Evolutionary conservation across 1,140 invertebrate species (phyloP), one percentile per base, ranked within the genome.

Genomic region (Eumaeus atala): DNA sequence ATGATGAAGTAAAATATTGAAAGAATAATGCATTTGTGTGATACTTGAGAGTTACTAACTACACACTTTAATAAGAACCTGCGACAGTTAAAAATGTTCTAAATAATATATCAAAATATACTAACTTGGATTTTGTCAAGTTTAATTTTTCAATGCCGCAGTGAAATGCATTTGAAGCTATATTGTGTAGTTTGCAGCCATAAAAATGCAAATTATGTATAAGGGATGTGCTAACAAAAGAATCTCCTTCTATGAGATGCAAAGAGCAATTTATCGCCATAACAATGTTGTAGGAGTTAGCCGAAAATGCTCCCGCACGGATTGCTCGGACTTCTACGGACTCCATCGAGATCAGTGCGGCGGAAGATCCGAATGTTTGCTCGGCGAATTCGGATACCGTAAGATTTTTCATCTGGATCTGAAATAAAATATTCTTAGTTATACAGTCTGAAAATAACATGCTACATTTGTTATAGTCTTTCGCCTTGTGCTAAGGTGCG

Each of bases 361-460:
- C 87, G 1, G 89, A 89, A 1, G 92, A 92, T 28, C 90, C 90
- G 62, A 95, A 94, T 0, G 91, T 89, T 50, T 87, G 85, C 9
- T 76, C 74, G 17, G 91, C 90, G 37, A 94, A 70, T 63, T 90
- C 88, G 12, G 88, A 72, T 11, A 92, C 87, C 51, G 77, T 84
- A 1, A 93, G 89, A 59, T 90, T 91, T 63, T 90, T 89, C 81
- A 94, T 89, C 58, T 88, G 80, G 66, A 94, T 91, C 92, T 93
- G 87, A 36, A 89, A 89, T 51, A 67, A 33, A 53, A 28, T 28
- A 28, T 28, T 44, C 63, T 76, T 62, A 63, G 61, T 64, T 55
- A 6, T 36, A 49, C 37, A 21, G 49, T 59, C 34, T 28, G 1
- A 11, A 18, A 28, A 51, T 14, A 51, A 12, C 36, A 51, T 37